These are phyloP conservation scores for Noturus placidus DNA, from an alignment of 2,113 vertebrate genomes.

Conservation along the genomic window DNA sequence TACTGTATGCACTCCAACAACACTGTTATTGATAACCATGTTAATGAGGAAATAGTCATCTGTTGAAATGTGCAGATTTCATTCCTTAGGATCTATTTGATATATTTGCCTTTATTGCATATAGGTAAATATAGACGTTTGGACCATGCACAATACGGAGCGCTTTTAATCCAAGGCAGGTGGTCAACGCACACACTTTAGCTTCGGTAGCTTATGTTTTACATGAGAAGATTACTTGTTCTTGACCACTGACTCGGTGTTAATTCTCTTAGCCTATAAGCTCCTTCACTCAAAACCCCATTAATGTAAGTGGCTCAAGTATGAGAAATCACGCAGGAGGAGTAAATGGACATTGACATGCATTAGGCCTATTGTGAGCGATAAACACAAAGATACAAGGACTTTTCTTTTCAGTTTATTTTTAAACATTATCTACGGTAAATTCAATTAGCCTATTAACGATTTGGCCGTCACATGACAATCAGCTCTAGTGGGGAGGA, in stretches of 20 bases:
- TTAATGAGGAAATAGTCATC: too few species aligned
- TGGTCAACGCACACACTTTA: not conserved
- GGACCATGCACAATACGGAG: not conserved
- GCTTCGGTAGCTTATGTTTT: not conserved
- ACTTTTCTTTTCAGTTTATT: not conserved
- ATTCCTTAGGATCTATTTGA: not conserved
- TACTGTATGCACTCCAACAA: too few species aligned
- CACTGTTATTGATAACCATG: too few species aligned
- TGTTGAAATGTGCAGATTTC: too few species aligned
- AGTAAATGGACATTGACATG: not conserved
- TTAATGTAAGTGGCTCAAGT: not conserved
- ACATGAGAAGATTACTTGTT: not conserved
- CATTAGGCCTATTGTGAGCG: not conserved
- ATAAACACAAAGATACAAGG: not conserved
- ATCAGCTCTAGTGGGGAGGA: not conserved
- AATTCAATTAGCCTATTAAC: not conserved
- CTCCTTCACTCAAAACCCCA: conserved; percentile 2
- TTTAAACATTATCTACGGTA: not conserved
- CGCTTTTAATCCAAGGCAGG: not conserved
- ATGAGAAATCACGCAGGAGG: not conserved
- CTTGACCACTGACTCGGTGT: not conserved
- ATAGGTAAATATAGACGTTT: not conserved
- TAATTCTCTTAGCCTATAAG: conserved; percentile 25
- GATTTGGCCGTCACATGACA: not conserved
- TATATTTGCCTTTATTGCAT: not conserved